Base-by-base conservation (phyloP, 1,140 invertebrate species). In the Drosophila repleta region DNA sequence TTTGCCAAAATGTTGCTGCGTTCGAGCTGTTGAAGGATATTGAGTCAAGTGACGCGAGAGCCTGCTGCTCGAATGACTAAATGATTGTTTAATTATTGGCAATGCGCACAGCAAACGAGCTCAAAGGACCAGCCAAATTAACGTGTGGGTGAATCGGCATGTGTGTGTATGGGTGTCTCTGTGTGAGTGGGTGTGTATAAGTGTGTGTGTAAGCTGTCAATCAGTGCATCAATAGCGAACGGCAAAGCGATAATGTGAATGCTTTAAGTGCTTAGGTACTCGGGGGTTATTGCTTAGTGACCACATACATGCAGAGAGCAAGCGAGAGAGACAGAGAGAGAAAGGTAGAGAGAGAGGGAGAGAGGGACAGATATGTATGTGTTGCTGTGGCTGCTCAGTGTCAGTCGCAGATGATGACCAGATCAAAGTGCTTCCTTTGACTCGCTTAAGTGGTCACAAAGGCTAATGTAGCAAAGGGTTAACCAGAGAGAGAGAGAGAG, bases 51-150 rank as follows among this genome's bases (percentile, higher is more conserved):
- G 63, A 57, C 61, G 67, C 52, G 24, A 62, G 51, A 10, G 35
- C 18, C 45, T 35, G 24, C 73, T 63, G 74, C 53, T 57, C 58
- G 49, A 71, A 56, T 66, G 52, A 43, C 37, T 65, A 65, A 58
- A 43, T 66, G 78, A 85, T 87, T 87, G 82, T 88, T 87, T 88
- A 87, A 87, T 87, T 87, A 87, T 88, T 81, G 83, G 83, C 82
- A 83, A 83, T 88, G 66, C 83, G 74, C 32, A 70, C 49, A 53
- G 51, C 55, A 66, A 37, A 71, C 41, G 56, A 51, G 37, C 64
- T 81, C 82, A 81, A 77, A 85, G 82, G 69, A 61, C 39, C 35
- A 15, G 20, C 37, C 7, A 46, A 49, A 20, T 52, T 32, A 32
- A 29, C n/a, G 48, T 51, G 39, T 43, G 35, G 11, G 35, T 37